phyloP scores from a whole-genome alignment of 2,113 vertebrate species.

The Dipodomys spectabilis region DNA sequence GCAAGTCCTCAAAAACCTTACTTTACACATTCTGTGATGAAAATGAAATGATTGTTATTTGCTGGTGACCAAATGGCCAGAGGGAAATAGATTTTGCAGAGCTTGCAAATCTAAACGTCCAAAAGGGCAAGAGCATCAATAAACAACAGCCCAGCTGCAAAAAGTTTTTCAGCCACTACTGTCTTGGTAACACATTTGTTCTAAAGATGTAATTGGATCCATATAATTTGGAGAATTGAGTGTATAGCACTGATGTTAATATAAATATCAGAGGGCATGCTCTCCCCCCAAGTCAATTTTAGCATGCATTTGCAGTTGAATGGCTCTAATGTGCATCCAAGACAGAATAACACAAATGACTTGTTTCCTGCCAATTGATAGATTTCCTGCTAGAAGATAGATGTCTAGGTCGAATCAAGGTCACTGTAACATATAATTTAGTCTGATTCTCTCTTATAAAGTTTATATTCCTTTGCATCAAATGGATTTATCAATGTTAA shows the following conservation, averaged over 20 bases:
- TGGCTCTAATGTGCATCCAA: neutral
- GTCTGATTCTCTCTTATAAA: neutral
- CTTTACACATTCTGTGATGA: neutral
- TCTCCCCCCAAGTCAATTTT: neutral
- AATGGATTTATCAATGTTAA: neutral
- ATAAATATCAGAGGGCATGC: neutral
- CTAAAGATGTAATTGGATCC: neutral
- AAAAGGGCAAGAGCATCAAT: neutral
- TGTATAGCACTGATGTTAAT: neutral
- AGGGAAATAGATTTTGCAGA: neutral
- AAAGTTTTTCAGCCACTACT: neutral
- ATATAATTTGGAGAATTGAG: neutral
- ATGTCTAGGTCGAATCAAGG: neutral
- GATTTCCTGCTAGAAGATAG: neutral
- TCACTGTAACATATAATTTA: neutral
- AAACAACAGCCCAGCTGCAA: neutral
- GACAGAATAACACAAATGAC: neutral
- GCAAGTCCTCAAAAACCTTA: neutral
- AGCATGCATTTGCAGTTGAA: neutral
- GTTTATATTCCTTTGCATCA: neutral
- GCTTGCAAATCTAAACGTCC: neutral
- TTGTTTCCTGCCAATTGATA: too few species aligned
- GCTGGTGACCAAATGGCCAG: neutral
- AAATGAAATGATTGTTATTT: neutral
- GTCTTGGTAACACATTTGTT: conserved; percentile 1